Evolutionary conservation across 2,888 invertebrate genomes (phyloP), one percentile per base, ranked within the genome.

Genomic region (Lysandra bellargus): DNA sequence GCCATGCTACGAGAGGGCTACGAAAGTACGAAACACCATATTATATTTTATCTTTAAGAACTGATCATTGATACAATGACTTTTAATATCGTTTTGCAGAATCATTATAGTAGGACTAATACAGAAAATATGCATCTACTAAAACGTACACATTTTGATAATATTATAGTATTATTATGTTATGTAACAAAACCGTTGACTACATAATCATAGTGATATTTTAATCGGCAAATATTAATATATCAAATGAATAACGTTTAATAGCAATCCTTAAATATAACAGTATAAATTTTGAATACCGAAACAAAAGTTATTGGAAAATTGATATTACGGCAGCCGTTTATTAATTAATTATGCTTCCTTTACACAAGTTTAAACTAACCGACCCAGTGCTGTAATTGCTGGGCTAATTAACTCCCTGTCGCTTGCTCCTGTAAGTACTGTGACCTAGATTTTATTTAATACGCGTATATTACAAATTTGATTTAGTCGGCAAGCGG

Each of bases 311-410:
- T 33, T 69, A 37, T 69, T 33, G 69, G 69, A 33, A 69, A 69
- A 44, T 75, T 44, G 44, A 49, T 75, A 49, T 75, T 49, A 14
- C 44, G 37, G 49, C 33, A 17, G 53, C 33, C 30, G 53, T 76
- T 30, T 76, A 76, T 76, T 57, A 17, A 76, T 76, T 76, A 76
- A 76, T 57, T 75, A 75, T 49, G 23, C 14, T 80, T 80, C 80
- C 80, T 80, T 81, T 76, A 81, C 79, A 74, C 77, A 80, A 64
- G 80, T 81, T 80, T 81, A 79, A 84, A 84, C 84, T 83, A 85
- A 85, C 80, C 80, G 79, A 82, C 81, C 82, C 83, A 85, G 84
- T 84, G 83, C 85, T 87, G 80, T 80, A 86, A 85, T 85, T 85
- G 86, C 84, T 80, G 80, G 82, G 83, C 80, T 84, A 84, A 85